Evolutionary conservation across 2,113 vertebrate genomes (phyloP).

Genomic region (Tauraco erythrolophus): DNA sequence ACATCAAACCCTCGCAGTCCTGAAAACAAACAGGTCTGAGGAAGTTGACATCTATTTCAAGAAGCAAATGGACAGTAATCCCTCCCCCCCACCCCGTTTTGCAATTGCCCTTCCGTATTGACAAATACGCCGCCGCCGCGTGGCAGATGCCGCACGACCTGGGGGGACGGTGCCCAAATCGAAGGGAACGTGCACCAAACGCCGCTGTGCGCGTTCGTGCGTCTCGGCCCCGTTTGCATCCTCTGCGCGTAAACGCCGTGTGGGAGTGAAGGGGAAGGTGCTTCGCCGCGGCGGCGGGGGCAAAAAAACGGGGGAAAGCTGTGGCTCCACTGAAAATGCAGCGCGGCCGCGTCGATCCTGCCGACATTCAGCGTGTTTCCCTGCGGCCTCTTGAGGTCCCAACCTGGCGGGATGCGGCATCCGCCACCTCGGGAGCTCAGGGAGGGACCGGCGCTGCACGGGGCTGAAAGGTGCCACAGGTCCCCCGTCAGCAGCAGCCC

Average conservation of each 20-base stretch:
- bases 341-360: accelerated
- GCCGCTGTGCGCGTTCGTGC: neutral
- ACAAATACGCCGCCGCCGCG: neutral
- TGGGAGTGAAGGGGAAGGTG: neutral
- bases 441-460: accelerated
- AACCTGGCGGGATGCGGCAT: no score
- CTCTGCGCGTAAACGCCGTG: neutral
- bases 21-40: constrained; percentile 12
- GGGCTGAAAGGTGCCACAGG: neutral
- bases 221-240: neutral
- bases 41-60: neutral
- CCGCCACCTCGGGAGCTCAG: accelerated
- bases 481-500: neutral
- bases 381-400: accelerated
- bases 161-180: neutral
- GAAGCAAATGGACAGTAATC: neutral
- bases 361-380: neutral
- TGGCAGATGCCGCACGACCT: neutral
- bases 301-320: neutral
- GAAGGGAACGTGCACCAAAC: neutral
- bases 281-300: neutral
- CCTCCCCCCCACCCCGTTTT: neutral
- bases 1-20: neutral
- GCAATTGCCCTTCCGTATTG: neutral
- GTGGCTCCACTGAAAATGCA: neutral